Base-by-base conservation (phyloP, 30 jellyfish, hydroid and myxozoan genomes). In the Hydra vulgaris region DNA sequence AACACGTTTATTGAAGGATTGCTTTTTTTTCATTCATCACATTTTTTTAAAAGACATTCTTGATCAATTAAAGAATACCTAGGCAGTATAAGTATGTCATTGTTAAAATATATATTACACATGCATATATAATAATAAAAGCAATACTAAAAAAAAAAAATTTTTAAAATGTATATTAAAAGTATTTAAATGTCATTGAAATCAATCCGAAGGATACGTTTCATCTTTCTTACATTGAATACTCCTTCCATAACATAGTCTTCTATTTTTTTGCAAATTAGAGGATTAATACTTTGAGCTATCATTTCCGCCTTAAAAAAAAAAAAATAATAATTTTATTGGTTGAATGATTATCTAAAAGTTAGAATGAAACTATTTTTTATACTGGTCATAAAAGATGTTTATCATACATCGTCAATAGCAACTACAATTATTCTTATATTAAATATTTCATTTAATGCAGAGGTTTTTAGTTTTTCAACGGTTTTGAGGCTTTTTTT, bases 281-380 rank as follows among this genome's bases (percentile, higher is more conserved):
- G 52, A 22, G 87, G 84, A 21, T 80, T 77, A 66, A 80, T 80
- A 19, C 55, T 70, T 80, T 80, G 87, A 54, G 87, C 56, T 3
- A 80, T 70, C 17, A 40, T 22, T 23, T 71, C 84, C 19, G 23
- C 27, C 86, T 80, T 40, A 40, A 40, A 40, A 40, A 40, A 40
- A 40, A 3, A 3, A 40, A 40, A 40, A 40, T 3, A 12, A 3
- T 40, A 40, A 40, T 3, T 40, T 40, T 40, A 40, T 40, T 40
- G 12, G 8, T 40, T 40, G 61, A 40, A 40, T 40, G 61, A 40
- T 40, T 40, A 40, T 12, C 8, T 40, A 12, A 5, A 40, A 40
- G 5, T 40, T 40, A 40, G 5, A 40, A 40, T 40, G 5, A 12
- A 40, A 40, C 12, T 40, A 40, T 3, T 40, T 40, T 40, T 40